Evolutionary conservation across 1,140 invertebrate species (phyloP), one percentile per base, ranked within the genome.

Genomic region (Linepithema humile): DNA sequence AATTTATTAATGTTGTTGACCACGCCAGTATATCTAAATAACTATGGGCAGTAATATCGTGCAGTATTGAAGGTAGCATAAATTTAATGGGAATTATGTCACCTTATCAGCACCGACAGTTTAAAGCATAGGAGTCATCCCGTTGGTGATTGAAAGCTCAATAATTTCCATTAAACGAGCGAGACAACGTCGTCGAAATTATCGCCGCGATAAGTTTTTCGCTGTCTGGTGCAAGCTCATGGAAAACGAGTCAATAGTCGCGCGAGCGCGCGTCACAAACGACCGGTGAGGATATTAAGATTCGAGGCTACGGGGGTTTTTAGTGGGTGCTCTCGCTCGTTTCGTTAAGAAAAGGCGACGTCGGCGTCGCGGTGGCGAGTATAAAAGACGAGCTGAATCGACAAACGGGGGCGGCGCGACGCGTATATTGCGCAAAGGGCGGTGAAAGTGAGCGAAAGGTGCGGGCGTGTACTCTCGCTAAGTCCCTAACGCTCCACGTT

Each of bases 401-500:
- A 62, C 26, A 10, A 62, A 29, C 15, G 29, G 35, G 38, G 29
- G n/a, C 45, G 53, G 2, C 5, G 17, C 17, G 15, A 17, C 67
- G 69, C 50, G 38, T 40, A 74, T 59, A 74, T 74, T 15, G 53
- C 17, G 23, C 20, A 15, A 17, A 26, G 26, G n/a, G 2, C 17
- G 43, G 45, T 4, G 60, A 53, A 23, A 40, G 32, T 9, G 12
- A 35, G 35, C 26, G 26, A 43, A 50, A 35, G 35, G 40, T 82
- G 40, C 40, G 48, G 35, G 17, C 35, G 38, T 10, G 26, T 23
- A 78, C 26, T n/a, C 23, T 57, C 10, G 26, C 9, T 65, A 55
- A 72, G 53, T 85, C 69, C 69, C n/a, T 86, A 84, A 88, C 69
- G 48, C 55, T n/a, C n/a, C 78, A 38, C 85, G 75, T 85, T 89